A percentile compares a stretch with the other conserved stretches of the same genome.
These are phyloP conservation scores for Smutsia gigantea DNA, from an alignment of 2,797 vertebrate species.

Conservation along the genomic window DNA sequence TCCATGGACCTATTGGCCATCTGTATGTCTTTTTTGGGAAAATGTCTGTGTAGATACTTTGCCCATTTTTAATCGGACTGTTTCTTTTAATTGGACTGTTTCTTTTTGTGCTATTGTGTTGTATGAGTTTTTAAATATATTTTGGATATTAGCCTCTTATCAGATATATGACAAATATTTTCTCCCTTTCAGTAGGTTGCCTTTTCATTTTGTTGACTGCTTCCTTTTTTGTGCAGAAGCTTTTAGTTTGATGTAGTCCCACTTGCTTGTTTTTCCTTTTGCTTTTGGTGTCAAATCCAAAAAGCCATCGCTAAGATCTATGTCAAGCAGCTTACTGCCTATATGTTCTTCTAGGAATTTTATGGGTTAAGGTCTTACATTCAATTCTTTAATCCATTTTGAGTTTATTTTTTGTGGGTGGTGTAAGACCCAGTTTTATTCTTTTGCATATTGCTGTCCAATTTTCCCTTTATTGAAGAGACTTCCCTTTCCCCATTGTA, in stretches of 20 bases:
- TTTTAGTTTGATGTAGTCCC: not conserved
- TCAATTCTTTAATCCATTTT: too few species aligned
- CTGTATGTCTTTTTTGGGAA: not conserved
- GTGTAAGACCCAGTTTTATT: not conserved
- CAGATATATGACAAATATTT: not conserved
- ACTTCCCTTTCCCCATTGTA: too few species aligned
- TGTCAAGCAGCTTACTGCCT: not conserved
- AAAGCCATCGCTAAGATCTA: not conserved
- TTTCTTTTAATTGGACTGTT: too few species aligned
- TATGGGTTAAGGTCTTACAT: too few species aligned
- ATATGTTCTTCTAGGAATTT: not conserved
- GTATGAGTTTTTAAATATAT: too few species aligned
- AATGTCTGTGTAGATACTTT: too few species aligned
- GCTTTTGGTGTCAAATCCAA: not conserved
- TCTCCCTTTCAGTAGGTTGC: not conserved
- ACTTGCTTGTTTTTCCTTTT: not conserved
- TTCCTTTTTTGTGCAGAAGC: not conserved
- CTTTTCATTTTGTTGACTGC: not conserved
- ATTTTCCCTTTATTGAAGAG: too few species aligned
- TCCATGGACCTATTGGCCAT: not conserved
- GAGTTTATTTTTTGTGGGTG: not conserved
- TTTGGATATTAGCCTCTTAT: not conserved
- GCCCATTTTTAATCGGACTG: too few species aligned
- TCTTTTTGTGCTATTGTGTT: too few species aligned
- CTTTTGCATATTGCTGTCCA: too few species aligned